Evolutionary conservation across 2,113 vertebrate genomes (phyloP).

Genomic region (Anguilla rostrata): DNA sequence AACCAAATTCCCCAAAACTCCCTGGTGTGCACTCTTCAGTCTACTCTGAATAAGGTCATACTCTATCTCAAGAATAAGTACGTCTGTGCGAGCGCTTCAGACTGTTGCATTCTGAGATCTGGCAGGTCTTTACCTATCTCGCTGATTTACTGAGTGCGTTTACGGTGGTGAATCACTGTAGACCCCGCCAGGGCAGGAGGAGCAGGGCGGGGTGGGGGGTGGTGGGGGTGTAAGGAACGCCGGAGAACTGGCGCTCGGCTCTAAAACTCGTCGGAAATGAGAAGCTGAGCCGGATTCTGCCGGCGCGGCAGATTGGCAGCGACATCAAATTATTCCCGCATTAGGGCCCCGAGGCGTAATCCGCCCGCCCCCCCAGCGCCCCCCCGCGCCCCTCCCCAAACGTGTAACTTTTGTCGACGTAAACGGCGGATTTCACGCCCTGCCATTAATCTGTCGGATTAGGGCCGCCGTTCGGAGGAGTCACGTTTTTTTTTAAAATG

Average conservation of each 20-base stretch:
- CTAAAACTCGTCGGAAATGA: constrained; percentile 45
- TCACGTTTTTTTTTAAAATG: constrained; percentile 56
- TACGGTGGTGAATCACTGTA: constrained; percentile 25
- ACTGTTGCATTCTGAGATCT: not conserved
- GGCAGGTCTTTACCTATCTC: not conserved
- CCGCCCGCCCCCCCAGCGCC: constrained; percentile 53
- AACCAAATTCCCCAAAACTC: too few species aligned
- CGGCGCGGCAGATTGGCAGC: constrained; percentile 73
- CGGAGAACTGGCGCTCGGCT: constrained; percentile 14
- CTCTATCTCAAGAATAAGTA: not conserved
- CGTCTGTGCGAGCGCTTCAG: too few species aligned
- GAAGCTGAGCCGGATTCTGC: constrained; percentile 50
- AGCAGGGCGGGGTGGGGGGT: constrained; percentile 41
- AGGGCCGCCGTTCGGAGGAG: constrained; percentile 68
- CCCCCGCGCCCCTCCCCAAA: constrained; percentile 69
- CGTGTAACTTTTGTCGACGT: constrained; percentile 76
- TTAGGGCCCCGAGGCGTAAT: constrained; percentile 72
- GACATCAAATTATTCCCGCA: constrained; percentile 77
- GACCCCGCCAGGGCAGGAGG: not conserved
- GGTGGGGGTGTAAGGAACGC: not conserved
- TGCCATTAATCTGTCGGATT: constrained; percentile 82
- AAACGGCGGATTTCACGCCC: constrained; percentile 76
- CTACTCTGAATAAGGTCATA: not conserved
- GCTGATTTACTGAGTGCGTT: not conserved
- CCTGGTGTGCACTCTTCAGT: too few species aligned